These are phyloP conservation scores for Sepiola atlantica DNA, from an alignment of 2,888 invertebrate species.

Conservation along the genomic window DNA sequence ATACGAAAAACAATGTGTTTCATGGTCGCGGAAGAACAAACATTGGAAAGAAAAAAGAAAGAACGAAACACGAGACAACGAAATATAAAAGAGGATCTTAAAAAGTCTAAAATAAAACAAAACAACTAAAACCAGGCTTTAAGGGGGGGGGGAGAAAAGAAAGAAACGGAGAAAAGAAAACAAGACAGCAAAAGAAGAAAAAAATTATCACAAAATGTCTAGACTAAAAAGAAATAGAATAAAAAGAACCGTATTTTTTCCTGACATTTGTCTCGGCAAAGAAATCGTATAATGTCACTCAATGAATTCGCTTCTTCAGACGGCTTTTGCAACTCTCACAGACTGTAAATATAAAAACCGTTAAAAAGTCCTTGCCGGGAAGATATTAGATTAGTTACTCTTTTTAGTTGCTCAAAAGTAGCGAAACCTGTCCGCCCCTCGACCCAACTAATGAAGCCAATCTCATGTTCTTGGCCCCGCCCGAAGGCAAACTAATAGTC, in stretches of 20 bases:
- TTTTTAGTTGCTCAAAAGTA: not conserved
- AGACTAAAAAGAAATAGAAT: too few species aligned
- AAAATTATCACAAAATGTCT: too few species aligned
- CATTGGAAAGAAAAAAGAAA: too few species aligned
- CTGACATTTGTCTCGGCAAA: not conserved
- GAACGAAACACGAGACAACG: too few species aligned
- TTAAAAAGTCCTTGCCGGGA: not conserved
- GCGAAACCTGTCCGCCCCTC: not conserved
- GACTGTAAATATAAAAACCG: not conserved
- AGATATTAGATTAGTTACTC: not conserved
- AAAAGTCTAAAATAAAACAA: too few species aligned
- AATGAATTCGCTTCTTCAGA: not conserved
- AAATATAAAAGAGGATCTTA: too few species aligned
- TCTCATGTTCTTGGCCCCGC: not conserved
- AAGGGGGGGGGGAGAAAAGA: not conserved
- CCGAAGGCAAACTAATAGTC: not conserved
- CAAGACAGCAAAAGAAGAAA: too few species aligned
- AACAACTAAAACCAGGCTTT: too few species aligned
- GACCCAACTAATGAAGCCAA: not conserved
- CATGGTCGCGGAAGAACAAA: too few species aligned
- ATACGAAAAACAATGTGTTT: too few species aligned
- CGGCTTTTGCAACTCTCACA: not conserved
- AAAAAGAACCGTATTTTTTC: not conserved
- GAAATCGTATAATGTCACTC: not conserved
- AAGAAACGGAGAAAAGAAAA: not conserved